Base-by-base conservation (phyloP, 2,113 vertebrate species). In the Grantiella picta region DNA sequence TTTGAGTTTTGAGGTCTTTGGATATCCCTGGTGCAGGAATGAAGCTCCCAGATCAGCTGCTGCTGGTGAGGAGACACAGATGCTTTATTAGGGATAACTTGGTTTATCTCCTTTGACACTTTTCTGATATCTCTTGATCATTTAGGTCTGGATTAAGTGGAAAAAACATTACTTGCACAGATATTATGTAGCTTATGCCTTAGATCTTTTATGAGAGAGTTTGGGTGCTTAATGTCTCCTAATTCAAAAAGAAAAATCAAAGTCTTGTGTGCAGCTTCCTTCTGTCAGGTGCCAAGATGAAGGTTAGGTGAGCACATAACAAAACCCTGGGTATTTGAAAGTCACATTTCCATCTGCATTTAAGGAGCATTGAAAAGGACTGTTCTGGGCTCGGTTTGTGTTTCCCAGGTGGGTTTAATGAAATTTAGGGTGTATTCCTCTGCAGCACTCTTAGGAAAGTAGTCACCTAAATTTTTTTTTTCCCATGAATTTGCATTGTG, bases 181-280 rank as follows among this genome's bases (percentile, higher is more conserved):
- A 73, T 93, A 50, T 82, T 94, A 42, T 59, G 21, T 89, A 72
- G 77, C 45, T 95, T 94, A 22, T 86, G 89, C 92, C 87, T 97
- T 72, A 94, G 93, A 91, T 95, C 60, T 96, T 89, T 90, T 92
- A 89, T 88, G 86, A 83, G 71, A 54, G 70, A 82, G 53, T 94
- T 84, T 93, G 84, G 49, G 68, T 94, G 84, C 90, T 90, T 91
- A 90, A 92, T 89, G 68, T 95, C 53, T 95, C 66, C 68, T 77
- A 81, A 96, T 90, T 94, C 90, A 94, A 91, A 97, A 90, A 92
- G 87, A 86, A 77, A 93, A 94, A 94, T 90, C 91, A 87, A 96
- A 96, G 75, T 86, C 72, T 86, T 93, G 69, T 87, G 53, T 92
- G 80, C 54, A 57, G 84, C 90, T 96, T 95, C 65, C 25, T 85